Evolutionary conservation across 2,888 invertebrate species (phyloP).

Genomic region (Cheilosia vernalis): DNA sequence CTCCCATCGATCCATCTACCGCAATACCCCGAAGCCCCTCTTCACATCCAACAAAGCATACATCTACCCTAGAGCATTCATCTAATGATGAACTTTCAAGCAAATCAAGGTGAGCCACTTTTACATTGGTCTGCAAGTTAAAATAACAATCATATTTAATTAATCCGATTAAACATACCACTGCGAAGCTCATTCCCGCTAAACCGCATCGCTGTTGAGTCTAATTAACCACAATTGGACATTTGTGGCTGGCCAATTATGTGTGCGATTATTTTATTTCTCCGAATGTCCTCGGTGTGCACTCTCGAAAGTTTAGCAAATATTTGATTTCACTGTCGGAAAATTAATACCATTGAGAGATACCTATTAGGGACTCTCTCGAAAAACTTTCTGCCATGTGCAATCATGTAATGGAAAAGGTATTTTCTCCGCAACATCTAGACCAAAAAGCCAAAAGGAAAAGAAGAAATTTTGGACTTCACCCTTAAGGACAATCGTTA

Average conservation of each 20-base stretch:
- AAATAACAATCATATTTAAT: conserved; percentile 14
- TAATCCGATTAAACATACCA: conserved; percentile 40
- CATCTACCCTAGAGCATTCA: too few species aligned
- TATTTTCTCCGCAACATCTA: too few species aligned
- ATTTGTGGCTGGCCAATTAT: conserved; percentile 26
- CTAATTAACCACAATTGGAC: conserved; percentile 49
- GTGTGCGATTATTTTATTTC: neutral
- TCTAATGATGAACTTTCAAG: too few species aligned
- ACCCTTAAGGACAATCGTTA: too few species aligned
- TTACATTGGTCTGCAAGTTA: neutral
- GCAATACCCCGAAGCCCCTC: too few species aligned
- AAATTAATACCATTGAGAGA: conserved; percentile 18
- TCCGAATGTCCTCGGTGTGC: conserved; percentile 1
- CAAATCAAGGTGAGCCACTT: too few species aligned
- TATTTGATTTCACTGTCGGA: conserved; percentile 30
- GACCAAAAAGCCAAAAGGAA: too few species aligned
- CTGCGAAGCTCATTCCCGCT: neutral
- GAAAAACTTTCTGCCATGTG: conserved; percentile 25
- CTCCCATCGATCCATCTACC: too few species aligned
- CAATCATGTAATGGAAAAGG: too few species aligned
- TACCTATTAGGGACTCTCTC: neutral
- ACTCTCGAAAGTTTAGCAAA: conserved; percentile 3
- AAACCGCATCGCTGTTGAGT: conserved; percentile 7
- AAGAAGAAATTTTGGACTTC: too few species aligned
- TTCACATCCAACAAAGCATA: too few species aligned